These are phyloP conservation scores for Acanthosepion esculentum DNA, from an alignment of 2,888 invertebrate species.

Conservation along the genomic window DNA sequence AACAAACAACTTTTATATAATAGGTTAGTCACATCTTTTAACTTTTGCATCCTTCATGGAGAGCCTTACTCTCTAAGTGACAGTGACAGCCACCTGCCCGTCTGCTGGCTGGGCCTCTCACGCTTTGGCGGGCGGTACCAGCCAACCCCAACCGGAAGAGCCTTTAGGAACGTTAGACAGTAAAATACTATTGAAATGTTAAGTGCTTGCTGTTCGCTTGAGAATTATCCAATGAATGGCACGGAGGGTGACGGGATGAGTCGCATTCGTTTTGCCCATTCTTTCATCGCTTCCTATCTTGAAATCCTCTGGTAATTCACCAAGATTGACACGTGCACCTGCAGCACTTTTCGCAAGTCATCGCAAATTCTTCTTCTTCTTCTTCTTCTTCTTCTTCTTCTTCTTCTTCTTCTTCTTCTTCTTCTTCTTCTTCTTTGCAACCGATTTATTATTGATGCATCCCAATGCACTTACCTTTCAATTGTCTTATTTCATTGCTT, in stretches of 20 bases:
- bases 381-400: not conserved
- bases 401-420: not conserved
- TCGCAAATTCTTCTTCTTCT: too few relatives aligned
- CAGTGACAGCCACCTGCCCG: slow-evolving; percentile 15
- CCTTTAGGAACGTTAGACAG: not conserved
- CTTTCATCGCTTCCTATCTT: not conserved
- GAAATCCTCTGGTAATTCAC: not conserved
- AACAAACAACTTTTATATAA: not conserved
- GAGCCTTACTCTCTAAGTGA: not conserved
- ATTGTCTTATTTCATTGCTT: not conserved
- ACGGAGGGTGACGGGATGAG: not conserved
- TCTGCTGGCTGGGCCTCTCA: not conserved
- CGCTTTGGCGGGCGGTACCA: not conserved
- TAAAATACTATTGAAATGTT: not conserved
- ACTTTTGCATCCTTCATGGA: not conserved
- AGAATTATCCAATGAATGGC: not conserved
- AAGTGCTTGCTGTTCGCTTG: not conserved
- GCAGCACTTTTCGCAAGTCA: not conserved
- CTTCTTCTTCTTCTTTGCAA: not conserved
- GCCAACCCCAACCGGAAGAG: not conserved
- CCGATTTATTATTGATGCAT: not conserved
- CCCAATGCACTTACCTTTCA: not conserved
- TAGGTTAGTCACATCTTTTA: not conserved
- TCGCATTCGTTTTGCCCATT: not conserved
- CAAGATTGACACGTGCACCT: not conserved